These are phyloP conservation scores for Ceraclea dissimilis DNA, from an alignment of 2,888 invertebrate genomes.

Conservation along the genomic window DNA sequence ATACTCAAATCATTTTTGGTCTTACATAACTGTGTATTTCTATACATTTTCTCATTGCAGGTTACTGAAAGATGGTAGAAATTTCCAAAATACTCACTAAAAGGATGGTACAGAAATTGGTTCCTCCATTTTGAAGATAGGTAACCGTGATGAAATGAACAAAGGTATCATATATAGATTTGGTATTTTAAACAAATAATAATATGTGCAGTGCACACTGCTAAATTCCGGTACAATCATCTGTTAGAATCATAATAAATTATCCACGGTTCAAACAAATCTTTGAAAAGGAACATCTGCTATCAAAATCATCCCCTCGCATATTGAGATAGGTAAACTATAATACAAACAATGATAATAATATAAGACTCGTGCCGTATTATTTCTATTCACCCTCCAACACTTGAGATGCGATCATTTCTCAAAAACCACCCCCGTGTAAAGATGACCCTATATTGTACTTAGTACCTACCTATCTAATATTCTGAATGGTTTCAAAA, in stretches of 20 bases:
- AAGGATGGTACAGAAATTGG: too few species aligned
- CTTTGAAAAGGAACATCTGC: conserved; percentile 2
- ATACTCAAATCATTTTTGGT: too few species aligned
- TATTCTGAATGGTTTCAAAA: conserved; percentile 1
- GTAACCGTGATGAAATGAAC: too few species aligned
- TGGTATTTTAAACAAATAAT: too few species aligned
- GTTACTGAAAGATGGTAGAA: too few species aligned
- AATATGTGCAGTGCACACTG: background rate
- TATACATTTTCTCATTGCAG: too few species aligned
- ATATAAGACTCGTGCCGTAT: conserved; percentile 12
- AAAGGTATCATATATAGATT: too few species aligned
- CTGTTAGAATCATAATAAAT: background rate
- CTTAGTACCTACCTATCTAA: too few species aligned
- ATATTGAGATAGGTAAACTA: background rate
- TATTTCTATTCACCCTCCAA: background rate
- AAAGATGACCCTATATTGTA: conserved; percentile 9
- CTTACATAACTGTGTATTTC: too few species aligned
- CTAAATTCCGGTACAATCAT: background rate
- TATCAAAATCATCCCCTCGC: conserved; percentile 2
- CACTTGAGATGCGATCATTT: conserved; percentile 12
- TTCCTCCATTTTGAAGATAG: too few species aligned
- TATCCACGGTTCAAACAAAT: background rate
- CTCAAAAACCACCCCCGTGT: conserved; percentile 11
- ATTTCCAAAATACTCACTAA: too few species aligned
- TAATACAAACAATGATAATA: background rate